These are phyloP conservation scores for Forbesichthys agassizii DNA, from an alignment of 2,113 vertebrate genomes.

Conservation along the genomic window DNA sequence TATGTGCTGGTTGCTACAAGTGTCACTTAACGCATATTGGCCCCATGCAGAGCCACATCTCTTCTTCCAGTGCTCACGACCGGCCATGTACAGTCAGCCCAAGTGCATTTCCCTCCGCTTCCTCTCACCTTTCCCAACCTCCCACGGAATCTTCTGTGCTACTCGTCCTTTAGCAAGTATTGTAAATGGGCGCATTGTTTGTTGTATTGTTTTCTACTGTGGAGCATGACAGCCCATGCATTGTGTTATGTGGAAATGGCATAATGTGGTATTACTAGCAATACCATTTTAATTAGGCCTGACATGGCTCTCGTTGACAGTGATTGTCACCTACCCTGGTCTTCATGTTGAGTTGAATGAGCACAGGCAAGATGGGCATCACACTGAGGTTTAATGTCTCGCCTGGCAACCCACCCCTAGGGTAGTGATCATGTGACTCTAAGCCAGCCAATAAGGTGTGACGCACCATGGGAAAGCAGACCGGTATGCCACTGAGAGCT, in stretches of 20 bases:
- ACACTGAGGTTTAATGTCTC: conserved; percentile 10
- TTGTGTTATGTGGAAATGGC: conserved; percentile 1
- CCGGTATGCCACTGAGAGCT: conserved; percentile 9
- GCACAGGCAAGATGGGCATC: conserved; percentile 15
- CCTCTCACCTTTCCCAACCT: conserved; percentile 30
- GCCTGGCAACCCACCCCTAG: conserved; percentile 27
- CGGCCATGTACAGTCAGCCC: conserved; percentile 20
- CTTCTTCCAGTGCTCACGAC: conserved; percentile 22
- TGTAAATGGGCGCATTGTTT: no score
- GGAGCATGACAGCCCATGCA: conserved; percentile 1
- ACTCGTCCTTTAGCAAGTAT: conserved; percentile 10
- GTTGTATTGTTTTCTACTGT: neutral
- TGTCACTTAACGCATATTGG: conserved; percentile 21
- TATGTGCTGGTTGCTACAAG: conserved; percentile 31
- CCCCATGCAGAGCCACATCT: conserved; percentile 30
- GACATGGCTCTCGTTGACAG: neutral
- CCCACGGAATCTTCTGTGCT: conserved; percentile 37
- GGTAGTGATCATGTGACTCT: conserved; percentile 13
- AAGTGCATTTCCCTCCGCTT: neutral
- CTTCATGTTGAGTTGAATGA: conserved; percentile 1
- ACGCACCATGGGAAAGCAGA: conserved; percentile 11
- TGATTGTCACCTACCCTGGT: neutral
- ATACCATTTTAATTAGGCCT: neutral
- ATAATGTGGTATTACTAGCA: neutral
- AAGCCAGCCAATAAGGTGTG: conserved; percentile 21